phyloP scores from a whole-genome alignment of 2,888 invertebrate species.

The Rhodophaea formosa region DNA sequence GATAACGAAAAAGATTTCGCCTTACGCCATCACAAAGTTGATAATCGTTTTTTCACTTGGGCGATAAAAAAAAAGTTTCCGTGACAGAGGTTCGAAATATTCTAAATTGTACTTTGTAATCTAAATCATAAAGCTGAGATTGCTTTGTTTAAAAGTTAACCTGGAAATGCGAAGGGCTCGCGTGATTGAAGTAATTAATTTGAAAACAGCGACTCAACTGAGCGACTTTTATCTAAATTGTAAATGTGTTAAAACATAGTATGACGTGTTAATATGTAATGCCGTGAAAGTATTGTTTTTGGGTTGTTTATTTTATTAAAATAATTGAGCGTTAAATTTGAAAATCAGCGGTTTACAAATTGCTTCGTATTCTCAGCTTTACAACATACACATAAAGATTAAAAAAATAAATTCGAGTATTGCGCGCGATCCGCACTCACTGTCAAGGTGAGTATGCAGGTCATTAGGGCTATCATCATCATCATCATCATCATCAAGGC shows the following conservation, averaged over 20 bases:
- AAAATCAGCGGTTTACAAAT: background rate
- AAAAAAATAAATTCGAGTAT: no score
- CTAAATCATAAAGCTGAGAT: background rate
- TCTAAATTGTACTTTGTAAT: background rate
- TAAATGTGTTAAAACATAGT: conserved; percentile 33
- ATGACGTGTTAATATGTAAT: conserved; percentile 35
- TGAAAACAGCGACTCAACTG: conserved; percentile 41
- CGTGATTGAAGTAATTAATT: conserved; percentile 63
- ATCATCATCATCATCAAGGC: no score
- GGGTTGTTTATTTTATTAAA: background rate
- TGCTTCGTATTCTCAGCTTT: no score
- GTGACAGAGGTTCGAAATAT: background rate
- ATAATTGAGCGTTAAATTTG: background rate
- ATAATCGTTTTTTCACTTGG: conserved; percentile 5
- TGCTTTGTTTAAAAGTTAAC: conserved; percentile 27
- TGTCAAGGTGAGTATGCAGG: no score
- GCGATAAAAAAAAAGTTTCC: background rate
- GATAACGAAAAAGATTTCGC: background rate
- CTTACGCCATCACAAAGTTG: background rate
- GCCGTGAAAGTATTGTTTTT: conserved; percentile 35
- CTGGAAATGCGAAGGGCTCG: conserved; percentile 43
- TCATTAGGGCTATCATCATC: no score
- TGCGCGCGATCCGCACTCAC: no score
- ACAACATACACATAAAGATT: no score
- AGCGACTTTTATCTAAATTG: conserved; percentile 32